Percentiles rank a stretch among this genome's conserved stretches.
Conservation (phyloP, 2,888 invertebrate species). For the Drosophila sordidula region DNA sequence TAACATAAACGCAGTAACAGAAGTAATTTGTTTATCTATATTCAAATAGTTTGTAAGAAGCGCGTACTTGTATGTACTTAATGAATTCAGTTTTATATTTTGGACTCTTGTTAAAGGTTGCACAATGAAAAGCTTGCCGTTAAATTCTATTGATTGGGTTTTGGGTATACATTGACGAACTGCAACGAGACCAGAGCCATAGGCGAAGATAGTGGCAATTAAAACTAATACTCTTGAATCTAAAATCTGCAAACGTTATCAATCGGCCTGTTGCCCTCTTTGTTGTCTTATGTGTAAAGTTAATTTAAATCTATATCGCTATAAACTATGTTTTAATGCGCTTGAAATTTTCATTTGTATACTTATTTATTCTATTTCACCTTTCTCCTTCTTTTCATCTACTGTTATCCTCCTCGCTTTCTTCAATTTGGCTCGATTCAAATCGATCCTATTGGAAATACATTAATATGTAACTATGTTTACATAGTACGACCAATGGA, state of each 20-base stretch:
- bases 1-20: background rate
- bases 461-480: slow-evolving; percentile 19
- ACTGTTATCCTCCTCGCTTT: slow-evolving; percentile 25
- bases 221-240: slow-evolving; percentile 7
- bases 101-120: background rate
- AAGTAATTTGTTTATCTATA: background rate
- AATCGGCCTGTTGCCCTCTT: slow-evolving; percentile 18
- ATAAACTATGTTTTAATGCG: slow-evolving; percentile 64
- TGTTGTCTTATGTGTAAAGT: slow-evolving; percentile 33
- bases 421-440: slow-evolving; percentile 20
- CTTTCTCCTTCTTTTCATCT: slow-evolving; percentile 72
- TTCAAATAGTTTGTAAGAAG: background rate
- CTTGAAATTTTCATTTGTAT: slow-evolving; percentile 60
- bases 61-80: background rate
- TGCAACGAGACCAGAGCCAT: slow-evolving; percentile 13
- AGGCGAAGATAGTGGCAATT: slow-evolving; percentile 4
- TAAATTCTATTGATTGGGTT: slow-evolving; percentile 7
- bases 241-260: slow-evolving; percentile 3
- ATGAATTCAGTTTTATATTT: background rate
- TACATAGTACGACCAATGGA: slow-evolving; percentile 18
- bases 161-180: slow-evolving; percentile 8
- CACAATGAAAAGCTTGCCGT: background rate
- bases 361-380: slow-evolving; percentile 77
- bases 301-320: slow-evolving; percentile 50
- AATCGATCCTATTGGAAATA: slow-evolving; percentile 39